Evolutionary conservation across 2,797 vertebrate genomes (phyloP), one percentile per base, ranked within the genome.

Genomic region (Pseudopleuronectes americanus): DNA sequence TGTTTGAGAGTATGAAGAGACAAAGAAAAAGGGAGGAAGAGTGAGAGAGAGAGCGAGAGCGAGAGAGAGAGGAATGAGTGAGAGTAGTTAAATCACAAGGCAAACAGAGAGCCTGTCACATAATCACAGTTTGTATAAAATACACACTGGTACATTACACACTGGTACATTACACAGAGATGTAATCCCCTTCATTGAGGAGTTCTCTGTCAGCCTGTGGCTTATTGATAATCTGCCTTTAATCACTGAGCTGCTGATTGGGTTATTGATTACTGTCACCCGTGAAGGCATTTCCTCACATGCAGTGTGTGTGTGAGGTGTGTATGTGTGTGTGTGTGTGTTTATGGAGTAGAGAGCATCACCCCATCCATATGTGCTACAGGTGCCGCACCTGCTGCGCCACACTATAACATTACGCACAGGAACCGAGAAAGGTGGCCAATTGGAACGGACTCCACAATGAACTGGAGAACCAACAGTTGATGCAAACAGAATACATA

Each of bases 331-430:
- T 36, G 9, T 36, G 56, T 43, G 62, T 53, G 68, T 57, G 57
- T 45, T 33, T 54, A 22, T 33, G 45, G 16, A 28, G 7, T 45
- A 36, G 47, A 21, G 54, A 24, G 24, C 61, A 56, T 17, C 48
- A 16, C 45, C 59, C 71, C 58, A 41, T 45, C 53, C 66, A 21
- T 65, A 28, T 33, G 67, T 66, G 84, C 90, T 74, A 92, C 92
- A 92, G 90, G 89, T 93, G 84, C 70, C 54, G 26, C 62, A 90
- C 88, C 86, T 92, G 89, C 87, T 92, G 86, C 88, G 68, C 79
- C 76, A 71, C 65, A 74, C 14, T 23, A 61, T 60, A 48, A 26
- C 51, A 74, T 86, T 87, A 84, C 81, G 87, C 87, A 84, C 87
- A 73, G 47, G 57, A 61, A 67, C 73, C 43, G 36, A 38, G 77